Percentiles rank a stretch among this genome's conserved stretches.
Conservation (phyloP, 1,140 invertebrate species). For the Trichogramma pretiosum region DNA sequence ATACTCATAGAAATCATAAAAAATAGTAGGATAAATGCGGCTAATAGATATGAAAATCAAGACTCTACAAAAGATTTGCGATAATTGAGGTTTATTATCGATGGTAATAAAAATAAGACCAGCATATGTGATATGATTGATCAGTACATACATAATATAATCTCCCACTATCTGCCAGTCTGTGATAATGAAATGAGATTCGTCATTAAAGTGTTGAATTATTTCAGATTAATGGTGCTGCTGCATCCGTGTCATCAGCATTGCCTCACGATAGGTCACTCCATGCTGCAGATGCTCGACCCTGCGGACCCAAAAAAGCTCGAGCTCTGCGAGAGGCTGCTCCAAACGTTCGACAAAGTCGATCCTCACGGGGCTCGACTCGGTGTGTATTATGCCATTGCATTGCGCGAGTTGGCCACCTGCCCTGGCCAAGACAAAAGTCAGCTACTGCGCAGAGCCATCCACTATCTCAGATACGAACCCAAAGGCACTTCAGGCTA, state of each 20-base stretch:
- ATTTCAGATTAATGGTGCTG: constrained; percentile 50
- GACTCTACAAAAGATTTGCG: too few relatives aligned
- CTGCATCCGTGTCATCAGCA: constrained; percentile 76
- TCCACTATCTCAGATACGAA: constrained; percentile 44
- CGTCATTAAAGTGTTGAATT: too few relatives aligned
- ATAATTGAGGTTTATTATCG: too few relatives aligned
- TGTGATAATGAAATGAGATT: too few relatives aligned
- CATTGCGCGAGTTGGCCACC: constrained; percentile 58
- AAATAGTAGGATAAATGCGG: too few relatives aligned
- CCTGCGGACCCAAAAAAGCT: constrained; percentile 50
- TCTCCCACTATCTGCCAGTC: too few relatives aligned
- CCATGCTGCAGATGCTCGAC: constrained; percentile 60
- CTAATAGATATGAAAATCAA: too few relatives aligned
- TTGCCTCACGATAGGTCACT: constrained; percentile 68
- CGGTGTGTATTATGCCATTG: constrained; percentile 60
- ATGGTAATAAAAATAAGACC: too few relatives aligned
- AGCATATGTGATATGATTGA: too few relatives aligned
- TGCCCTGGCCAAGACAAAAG: constrained; percentile 47
- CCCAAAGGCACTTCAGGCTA: constrained; percentile 24
- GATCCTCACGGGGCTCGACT: constrained; percentile 63
- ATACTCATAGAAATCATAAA: too few relatives aligned
- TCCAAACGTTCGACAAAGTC: constrained; percentile 53
- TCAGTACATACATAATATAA: background rate
- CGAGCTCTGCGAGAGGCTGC: constrained; percentile 58
- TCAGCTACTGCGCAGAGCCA: constrained; percentile 38